A percentile compares a stretch with the other conserved stretches of the same genome.
These are phyloP conservation scores for Clusia tigrina DNA, from an alignment of 2,888 invertebrate species.

Conservation along the genomic window DNA sequence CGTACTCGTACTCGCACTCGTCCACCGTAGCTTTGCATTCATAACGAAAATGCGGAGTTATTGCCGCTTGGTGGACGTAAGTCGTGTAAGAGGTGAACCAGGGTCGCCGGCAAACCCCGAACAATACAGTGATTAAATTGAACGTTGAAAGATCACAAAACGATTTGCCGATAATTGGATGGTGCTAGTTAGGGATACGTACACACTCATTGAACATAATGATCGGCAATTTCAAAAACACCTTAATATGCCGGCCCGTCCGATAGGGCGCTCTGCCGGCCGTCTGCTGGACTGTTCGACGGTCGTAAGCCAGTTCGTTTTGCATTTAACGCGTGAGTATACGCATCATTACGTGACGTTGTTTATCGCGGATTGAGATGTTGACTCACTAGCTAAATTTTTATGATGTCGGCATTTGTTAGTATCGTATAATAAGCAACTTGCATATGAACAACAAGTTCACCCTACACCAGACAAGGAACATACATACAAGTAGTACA, in stretches of 20 bases:
- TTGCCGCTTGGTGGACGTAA: conserved; percentile 21
- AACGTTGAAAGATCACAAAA: conserved; percentile 54
- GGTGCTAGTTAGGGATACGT: conserved; percentile 37
- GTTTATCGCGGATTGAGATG: conserved; percentile 57
- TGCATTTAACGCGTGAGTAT: no score
- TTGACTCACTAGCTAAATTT: conserved; percentile 58
- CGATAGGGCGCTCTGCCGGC: conserved; percentile 9
- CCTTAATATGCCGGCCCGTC: conserved; percentile 52
- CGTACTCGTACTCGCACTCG: no score
- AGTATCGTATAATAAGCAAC: no score
- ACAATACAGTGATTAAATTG: conserved; percentile 56
- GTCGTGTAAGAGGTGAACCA: conserved; percentile 14
- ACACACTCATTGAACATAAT: conserved; percentile 44
- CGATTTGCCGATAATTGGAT: conserved; percentile 46
- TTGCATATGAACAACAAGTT: no score
- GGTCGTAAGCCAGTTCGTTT: no score
- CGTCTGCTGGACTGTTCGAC: not conserved
- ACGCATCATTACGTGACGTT: no score
- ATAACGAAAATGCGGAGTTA: conserved; percentile 14
- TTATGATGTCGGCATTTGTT: no score
- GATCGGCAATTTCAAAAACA: conserved; percentile 62
- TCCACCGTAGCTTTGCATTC: not conserved
- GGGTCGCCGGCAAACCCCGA: conserved; percentile 9
- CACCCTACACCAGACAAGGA: no score
- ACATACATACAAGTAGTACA: no score